A percentile compares a stretch with the other conserved stretches of the same genome.
Conservation (phyloP, 2,113 vertebrate genomes). For the Neopipo cinnamomea region DNA sequence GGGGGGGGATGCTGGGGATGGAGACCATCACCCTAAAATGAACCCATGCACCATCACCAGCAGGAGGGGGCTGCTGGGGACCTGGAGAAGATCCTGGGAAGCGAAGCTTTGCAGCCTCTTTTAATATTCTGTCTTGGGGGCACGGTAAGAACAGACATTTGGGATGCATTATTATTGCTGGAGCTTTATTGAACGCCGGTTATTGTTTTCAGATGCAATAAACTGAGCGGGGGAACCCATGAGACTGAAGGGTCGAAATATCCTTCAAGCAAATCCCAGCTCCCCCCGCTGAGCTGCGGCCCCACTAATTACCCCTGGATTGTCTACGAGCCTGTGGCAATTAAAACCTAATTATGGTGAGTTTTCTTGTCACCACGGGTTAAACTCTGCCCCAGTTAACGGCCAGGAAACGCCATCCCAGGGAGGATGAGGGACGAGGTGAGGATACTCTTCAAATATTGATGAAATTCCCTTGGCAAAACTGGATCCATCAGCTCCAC, state of each 20-base stretch:
- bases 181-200: not conserved
- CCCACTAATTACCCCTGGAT: not conserved
- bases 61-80: not conserved
- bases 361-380: not conserved
- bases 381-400: not conserved
- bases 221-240: not conserved
- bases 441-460: not conserved
- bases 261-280: not conserved
- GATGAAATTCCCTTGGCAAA: not conserved
- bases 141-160: not conserved
- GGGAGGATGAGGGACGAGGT: rapidly evolving
- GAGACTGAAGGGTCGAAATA: not conserved
- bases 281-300: not conserved
- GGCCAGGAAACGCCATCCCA: not conserved
- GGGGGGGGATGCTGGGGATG: not conserved
- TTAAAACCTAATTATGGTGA: not conserved
- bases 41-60: not conserved
- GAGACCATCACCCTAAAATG: not conserved
- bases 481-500: not conserved
- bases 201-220: slow-evolving; percentile 18
- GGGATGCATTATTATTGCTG: not conserved
- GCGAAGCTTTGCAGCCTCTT: not conserved
- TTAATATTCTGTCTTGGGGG: not conserved
- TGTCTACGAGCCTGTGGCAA: not conserved
- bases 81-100: not conserved